Conservation (phyloP, 2,888 invertebrate genomes). For the Catocala nupta region DNA sequence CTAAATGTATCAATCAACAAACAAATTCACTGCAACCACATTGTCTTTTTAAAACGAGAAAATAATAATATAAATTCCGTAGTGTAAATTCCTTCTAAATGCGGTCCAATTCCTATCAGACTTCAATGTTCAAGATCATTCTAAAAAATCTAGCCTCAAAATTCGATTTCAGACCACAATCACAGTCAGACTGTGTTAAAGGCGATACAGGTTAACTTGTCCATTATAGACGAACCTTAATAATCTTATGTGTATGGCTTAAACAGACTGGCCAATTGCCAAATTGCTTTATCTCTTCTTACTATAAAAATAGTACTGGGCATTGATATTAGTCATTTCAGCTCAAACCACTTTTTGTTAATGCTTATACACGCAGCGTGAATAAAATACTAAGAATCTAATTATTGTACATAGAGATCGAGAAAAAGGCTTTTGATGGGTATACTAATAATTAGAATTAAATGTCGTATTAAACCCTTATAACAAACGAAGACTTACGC, state of each 20-base stretch:
- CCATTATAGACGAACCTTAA: constrained; percentile 25
- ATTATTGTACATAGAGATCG: too few relatives aligned
- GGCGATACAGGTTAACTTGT: constrained; percentile 42
- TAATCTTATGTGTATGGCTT: constrained; percentile 5
- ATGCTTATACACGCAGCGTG: too few relatives aligned
- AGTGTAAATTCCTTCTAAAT: constrained; percentile 46
- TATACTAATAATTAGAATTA: too few relatives aligned
- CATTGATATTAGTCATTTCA: too few relatives aligned
- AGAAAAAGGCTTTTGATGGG: too few relatives aligned
- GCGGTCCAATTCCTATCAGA: constrained; percentile 45
- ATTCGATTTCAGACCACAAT: constrained; percentile 52
- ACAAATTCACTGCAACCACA: constrained; percentile 51
- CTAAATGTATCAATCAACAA: constrained; percentile 39
- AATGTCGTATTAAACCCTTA: too few relatives aligned
- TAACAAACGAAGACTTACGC: too few relatives aligned
- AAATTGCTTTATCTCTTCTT: too few relatives aligned
- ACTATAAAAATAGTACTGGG: too few relatives aligned
- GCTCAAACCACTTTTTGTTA: too few relatives aligned
- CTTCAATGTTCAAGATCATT: constrained; percentile 36
- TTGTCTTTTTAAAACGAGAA: constrained; percentile 39
- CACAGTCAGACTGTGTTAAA: constrained; percentile 64
- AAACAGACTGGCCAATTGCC: constrained; percentile 1
- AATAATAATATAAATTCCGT: constrained; percentile 36
- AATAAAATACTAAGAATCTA: too few relatives aligned
- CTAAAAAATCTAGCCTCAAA: constrained; percentile 52